Base-by-base conservation (phyloP, 2,797 vertebrate genomes). In the Mormyrus proboscirostris region DNA sequence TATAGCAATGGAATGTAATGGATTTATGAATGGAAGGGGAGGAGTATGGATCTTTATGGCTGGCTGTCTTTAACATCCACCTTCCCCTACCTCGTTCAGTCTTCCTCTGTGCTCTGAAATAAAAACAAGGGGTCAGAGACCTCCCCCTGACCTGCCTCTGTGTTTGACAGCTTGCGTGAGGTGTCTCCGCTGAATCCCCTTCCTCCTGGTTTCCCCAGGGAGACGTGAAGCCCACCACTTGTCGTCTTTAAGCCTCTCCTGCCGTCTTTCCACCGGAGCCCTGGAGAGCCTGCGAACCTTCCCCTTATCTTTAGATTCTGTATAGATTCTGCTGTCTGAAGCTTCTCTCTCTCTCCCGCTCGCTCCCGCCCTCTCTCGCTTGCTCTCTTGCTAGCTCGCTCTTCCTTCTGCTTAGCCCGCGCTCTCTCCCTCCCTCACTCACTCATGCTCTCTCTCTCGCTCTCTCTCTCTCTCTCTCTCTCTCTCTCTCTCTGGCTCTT, bases 11-110 rank as follows among this genome's bases (percentile, higher is more conserved):
- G 93, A 92, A 95, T 95, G 95, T 93, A 92, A 95, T 95, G 94
- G 92, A 94, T 96, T 96, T 95, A 94, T 96, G 95, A 97, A 97
- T 96, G 95, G 94, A 93, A 76, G 86, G 93, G 89, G 89, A 51
- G 79, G 89, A 57, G 88, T 90, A 87, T 73, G 85, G 90, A 89
- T 53, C 88, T 83, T 93, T 93, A 93, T 90, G 93, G 93, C 94
- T 95, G 93, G 94, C 94, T 88, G 92, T 95, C 94, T 92, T 93
- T 94, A 87, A 93, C 92, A 90, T 94, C 90, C 93, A 93, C 94
- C 94, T 95, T 94, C 90, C 91, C 92, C 84, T 88, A 59, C 53
- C 82, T 91, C 91, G 49, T 65, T 88, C 55, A 62, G 86, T 92
- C 93, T 92, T 93, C 92, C 92, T 90, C 93, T 93, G 93, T 91